Evolutionary conservation across 2,113 vertebrate species (phyloP).

Genomic region (Oreochromis aureus): DNA sequence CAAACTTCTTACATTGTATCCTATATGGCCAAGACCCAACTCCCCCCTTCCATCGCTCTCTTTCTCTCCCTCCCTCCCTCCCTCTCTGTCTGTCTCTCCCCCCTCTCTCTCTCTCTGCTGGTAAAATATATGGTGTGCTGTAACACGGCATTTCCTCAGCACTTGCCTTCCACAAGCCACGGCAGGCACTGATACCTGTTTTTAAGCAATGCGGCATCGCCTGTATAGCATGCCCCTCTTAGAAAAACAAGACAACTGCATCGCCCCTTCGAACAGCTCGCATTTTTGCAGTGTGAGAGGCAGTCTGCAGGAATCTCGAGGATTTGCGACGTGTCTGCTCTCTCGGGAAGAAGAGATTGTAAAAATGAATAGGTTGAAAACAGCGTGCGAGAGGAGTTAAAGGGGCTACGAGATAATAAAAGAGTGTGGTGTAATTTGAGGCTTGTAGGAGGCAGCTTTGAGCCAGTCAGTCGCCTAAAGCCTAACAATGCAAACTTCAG

Average conservation of each 20-base stretch:
- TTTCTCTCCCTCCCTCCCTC: neutral
- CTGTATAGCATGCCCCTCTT: neutral
- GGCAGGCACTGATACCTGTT: slow-evolving; percentile 50
- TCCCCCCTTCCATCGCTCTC: neutral
- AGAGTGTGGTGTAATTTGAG: slow-evolving; percentile 66
- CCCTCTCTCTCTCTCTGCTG: neutral
- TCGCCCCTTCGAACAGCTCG: slow-evolving; percentile 29
- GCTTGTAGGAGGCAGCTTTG: slow-evolving; percentile 53
- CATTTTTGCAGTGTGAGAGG: slow-evolving; percentile 45
- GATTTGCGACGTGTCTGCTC: slow-evolving; percentile 73
- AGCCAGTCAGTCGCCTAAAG: slow-evolving; percentile 40
- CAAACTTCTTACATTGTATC: slow-evolving; percentile 42
- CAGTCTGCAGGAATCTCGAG: slow-evolving; percentile 68
- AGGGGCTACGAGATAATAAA: slow-evolving; percentile 72
- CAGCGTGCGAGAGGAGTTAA: slow-evolving; percentile 70
- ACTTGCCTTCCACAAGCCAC: slow-evolving; percentile 40
- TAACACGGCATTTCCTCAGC: slow-evolving; percentile 47
- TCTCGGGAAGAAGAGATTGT: slow-evolving; percentile 70
- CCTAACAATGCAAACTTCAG: slow-evolving; percentile 47
- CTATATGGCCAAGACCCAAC: slow-evolving; percentile 27
- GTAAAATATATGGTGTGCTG: slow-evolving; percentile 48
- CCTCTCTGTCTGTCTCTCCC: neutral
- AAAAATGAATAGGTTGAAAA: slow-evolving; percentile 77
- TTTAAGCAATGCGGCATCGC: slow-evolving; percentile 31
- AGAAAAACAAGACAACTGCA: slow-evolving; percentile 18